Base-by-base conservation (phyloP, 2,113 vertebrate genomes). In the Empidonax alnorum region DNA sequence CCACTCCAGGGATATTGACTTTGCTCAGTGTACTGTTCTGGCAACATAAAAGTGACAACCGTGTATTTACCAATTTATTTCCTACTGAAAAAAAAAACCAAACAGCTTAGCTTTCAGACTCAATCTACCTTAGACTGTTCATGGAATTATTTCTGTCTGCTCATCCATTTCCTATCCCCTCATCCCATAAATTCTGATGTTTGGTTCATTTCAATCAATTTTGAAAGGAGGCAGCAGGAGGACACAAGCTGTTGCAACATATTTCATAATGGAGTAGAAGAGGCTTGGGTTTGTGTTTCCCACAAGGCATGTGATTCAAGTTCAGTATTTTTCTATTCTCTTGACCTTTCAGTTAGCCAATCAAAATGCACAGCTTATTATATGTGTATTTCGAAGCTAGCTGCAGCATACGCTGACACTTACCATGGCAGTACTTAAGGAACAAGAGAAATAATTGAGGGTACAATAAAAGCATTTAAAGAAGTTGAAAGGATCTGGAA, bases 41-140 rank as follows among this genome's bases (percentile, higher is more conserved):
- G 44, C 55, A 91, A 83, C 49, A 63, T 46, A 92, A 88, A 82
- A 90, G 67, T 46, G 35, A 63, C 83, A 89, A 42, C 12, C 10
- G 17, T 25, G 3, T 75, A 71, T 63, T 85, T 90, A 44, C 20
- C 83, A 47, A 62, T 82, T 74, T 84, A 91, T 89, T 87, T 87
- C 63, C 52, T 37, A 46, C 77, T 81, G 68, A 77, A 91, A 93
- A 30, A 77, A 80, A 30, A 77, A 80, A 6, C 8, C 28, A 16
- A 65, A 65, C 42, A 41, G 49, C 33, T 83, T 53, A n/a, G 20
- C 49, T 89, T 89, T 91, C 73, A 73, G 62, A 80, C 53, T 80
- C 33, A 37, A 13, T 23, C 58, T 73, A 7, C 25, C 22, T 59
- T 44, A 42, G 28, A 41, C 13, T 47, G 53, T 14, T 77, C 30